Percentiles rank a stretch among this genome's conserved stretches.
These are phyloP conservation scores for Chloropsis hardwickii DNA, from an alignment of 2,113 vertebrate genomes.

Conservation along the genomic window DNA sequence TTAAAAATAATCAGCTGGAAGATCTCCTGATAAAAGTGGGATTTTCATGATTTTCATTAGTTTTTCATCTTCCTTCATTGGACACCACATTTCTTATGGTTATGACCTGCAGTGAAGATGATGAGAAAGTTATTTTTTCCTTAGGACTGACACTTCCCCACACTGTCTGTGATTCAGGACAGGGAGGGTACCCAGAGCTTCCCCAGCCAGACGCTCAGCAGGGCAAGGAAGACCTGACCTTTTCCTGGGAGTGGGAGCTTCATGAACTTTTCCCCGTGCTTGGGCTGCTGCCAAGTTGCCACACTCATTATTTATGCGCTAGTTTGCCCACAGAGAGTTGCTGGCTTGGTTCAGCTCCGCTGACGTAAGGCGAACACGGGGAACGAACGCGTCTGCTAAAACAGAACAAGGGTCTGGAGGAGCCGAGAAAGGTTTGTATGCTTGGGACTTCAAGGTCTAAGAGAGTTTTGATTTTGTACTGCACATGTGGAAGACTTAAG, in stretches of 20 bases:
- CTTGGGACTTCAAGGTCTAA: background rate
- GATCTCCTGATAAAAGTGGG: background rate
- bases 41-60: background rate
- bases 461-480: background rate
- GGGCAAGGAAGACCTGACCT: background rate
- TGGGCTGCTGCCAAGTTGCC: conserved; percentile 6
- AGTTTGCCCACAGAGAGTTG: background rate
- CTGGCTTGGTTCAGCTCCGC: background rate
- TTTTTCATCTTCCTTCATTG: background rate
- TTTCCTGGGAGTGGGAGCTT: background rate
- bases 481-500: background rate
- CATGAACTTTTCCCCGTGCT: background rate
- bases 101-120: background rate
- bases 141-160: background rate
- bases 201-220: background rate
- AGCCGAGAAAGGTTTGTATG: background rate
- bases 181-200: background rate
- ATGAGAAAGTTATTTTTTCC: background rate
- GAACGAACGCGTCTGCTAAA: background rate
- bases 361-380: accelerated
- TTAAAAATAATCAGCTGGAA: background rate
- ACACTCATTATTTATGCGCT: background rate
- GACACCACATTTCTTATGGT: background rate
- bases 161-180: background rate
- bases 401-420: background rate